phyloP scores from a whole-genome alignment of 2,113 vertebrate genomes.

The Bubalus kerabau region DNA sequence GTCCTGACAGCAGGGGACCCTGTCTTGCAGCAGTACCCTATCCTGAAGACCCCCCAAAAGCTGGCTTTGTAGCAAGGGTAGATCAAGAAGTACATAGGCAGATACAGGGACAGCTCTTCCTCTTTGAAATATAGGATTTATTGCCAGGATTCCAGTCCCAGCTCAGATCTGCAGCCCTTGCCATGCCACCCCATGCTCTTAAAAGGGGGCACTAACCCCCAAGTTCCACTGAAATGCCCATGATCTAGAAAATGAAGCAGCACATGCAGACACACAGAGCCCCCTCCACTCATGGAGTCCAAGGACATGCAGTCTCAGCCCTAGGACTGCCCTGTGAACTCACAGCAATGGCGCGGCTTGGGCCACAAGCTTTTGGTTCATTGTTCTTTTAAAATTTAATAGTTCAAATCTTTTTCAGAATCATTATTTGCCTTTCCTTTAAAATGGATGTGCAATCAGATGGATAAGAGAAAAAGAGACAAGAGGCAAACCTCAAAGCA shows the following conservation, averaged over 20 bases:
- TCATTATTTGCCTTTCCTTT: background rate
- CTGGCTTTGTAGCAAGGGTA: background rate
- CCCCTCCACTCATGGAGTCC: background rate
- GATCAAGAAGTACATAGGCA: background rate
- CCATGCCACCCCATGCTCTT: background rate
- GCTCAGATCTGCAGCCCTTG: background rate
- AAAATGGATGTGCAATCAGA: background rate
- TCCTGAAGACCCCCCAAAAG: background rate
- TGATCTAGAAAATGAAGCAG: background rate
- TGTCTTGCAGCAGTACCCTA: background rate
- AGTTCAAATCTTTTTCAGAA: background rate
- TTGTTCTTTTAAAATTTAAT: background rate
- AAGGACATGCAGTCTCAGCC: background rate
- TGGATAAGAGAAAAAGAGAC: background rate
- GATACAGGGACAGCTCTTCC: background rate
- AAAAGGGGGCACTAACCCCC: no score
- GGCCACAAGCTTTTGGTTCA: background rate
- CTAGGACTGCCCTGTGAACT: background rate
- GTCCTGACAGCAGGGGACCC: background rate
- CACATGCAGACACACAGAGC: background rate
- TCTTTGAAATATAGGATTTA: background rate
- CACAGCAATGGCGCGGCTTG: background rate
- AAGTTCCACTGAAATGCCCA: background rate
- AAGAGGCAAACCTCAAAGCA: background rate
- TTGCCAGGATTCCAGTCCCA: background rate